Evolutionary conservation across 2,797 vertebrate species (phyloP).

Genomic region (Avahi laniger): DNA sequence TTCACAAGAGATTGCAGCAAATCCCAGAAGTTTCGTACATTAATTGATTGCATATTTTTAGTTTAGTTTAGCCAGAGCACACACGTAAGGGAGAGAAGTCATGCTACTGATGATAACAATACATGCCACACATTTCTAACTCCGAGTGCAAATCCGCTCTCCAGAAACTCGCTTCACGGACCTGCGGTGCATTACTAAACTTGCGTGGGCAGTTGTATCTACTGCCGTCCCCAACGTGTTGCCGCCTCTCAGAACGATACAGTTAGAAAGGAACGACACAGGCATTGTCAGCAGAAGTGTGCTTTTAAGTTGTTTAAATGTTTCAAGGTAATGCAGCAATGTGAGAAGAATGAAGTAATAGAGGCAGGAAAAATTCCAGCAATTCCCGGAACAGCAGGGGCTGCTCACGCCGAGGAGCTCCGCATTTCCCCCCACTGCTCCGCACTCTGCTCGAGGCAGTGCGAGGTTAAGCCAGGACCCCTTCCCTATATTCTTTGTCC

Average conservation of each 20-base stretch:
- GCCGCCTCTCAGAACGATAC: background rate
- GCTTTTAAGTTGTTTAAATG: background rate
- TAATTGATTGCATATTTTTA: background rate
- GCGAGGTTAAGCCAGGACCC: background rate
- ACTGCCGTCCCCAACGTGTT: background rate
- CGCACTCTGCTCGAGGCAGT: background rate
- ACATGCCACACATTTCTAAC: background rate
- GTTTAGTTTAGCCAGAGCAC: background rate
- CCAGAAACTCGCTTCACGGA: background rate
- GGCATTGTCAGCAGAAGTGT: background rate
- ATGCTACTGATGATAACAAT: background rate
- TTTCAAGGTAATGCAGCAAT: background rate
- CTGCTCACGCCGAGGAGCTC: background rate
- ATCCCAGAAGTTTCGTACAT: background rate
- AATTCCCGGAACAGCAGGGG: background rate
- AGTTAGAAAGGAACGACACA: background rate
- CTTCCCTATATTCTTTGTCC: conserved; percentile 46
- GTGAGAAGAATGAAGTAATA: background rate
- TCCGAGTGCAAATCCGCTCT: background rate
- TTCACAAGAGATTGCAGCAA: background rate
- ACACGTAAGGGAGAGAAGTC: background rate
- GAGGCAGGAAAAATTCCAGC: background rate
- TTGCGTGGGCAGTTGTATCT: background rate
- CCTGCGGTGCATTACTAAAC: background rate
- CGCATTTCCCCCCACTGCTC: background rate